Conservation (phyloP, 1,140 invertebrate genomes). For the Calephelis virginiensis region DNA sequence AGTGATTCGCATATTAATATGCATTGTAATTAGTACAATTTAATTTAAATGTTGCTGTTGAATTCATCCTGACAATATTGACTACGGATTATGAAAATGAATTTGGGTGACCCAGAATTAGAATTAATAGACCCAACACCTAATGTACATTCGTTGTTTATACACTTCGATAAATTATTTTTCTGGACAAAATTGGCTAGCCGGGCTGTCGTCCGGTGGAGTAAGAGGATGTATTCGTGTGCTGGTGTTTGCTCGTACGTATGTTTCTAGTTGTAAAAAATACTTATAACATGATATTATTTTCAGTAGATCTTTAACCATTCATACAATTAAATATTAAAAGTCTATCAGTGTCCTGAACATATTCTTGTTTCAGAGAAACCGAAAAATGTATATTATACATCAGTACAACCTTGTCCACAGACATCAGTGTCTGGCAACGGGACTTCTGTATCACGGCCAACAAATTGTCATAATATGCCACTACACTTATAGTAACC, state of each 20-base stretch:
- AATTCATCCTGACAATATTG: background rate
- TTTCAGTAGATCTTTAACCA: no score
- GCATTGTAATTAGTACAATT: no score
- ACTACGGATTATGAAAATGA: constrained; percentile 44
- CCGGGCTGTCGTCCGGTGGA: constrained; percentile 93
- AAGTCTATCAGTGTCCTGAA: no score
- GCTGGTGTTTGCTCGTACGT: constrained; percentile 79
- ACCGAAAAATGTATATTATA: no score
- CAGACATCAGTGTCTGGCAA: no score
- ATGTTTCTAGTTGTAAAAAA: constrained; percentile 2
- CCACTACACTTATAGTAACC: no score
- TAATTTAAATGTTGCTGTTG: background rate
- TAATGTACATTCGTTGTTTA: constrained; percentile 91
- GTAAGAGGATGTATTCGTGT: constrained; percentile 95
- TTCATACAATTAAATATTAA: no score
- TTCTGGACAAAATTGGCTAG: constrained; percentile 88
- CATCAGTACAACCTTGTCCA: no score
- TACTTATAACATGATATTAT: background rate
- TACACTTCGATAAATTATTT: constrained; percentile 91
- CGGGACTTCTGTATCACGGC: no score
- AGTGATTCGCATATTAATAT: no score
- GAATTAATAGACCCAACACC: constrained; percentile 96
- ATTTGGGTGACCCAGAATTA: constrained; percentile 81
- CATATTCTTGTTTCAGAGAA: no score
- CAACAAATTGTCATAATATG: no score